Evolutionary conservation across 1,140 invertebrate genomes (phyloP), one percentile per base, ranked within the genome.

Genomic region (Drosophila navojoa): DNA sequence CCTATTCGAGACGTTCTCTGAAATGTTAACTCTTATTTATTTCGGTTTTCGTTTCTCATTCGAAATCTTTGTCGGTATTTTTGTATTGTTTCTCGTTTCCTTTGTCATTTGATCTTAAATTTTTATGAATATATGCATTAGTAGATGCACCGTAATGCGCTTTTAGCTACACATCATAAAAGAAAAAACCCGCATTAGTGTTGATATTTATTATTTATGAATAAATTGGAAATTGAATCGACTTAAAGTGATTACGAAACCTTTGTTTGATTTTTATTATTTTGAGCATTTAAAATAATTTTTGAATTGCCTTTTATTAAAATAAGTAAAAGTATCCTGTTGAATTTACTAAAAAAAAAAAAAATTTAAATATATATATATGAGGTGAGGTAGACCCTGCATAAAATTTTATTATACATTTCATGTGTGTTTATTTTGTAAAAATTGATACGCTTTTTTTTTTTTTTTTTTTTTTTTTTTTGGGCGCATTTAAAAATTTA

Each of bases 131-230:
- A 45, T 25, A 15, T n/a, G 13, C 6, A 22, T 35, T 11, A 29
- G 5, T 16, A 55, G 13, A 49, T 29, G 35, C 38, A 50, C 22
- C 15, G 11, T 29, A 67, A 49, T 16, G 19, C 5, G 13, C 52
- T 52, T 44, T 57, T 11, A 0, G 44, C 27, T 67, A 47, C 70
- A 67, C 11, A 58, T 50, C 27, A 38, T 67, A 49, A 47, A 22
- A 32, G 40, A 47, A 22, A 62, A 69, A 60, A 44, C 44, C 27
- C 27, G 27, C 27, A 27, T 27, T 27, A 5, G 4, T 27, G 27
- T 45, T 49, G 57, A 63, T 58, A 70, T 53, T 38, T 59, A 58
- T 35, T 44, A 15, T 60, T 68, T 73, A 71, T 50, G 57, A 32
- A 42, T 68, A 16, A 40, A 54, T 68, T 73, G 29, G 40, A 11